phyloP scores from a whole-genome alignment of 2,888 invertebrate species.

The Heliothis peltigera region DNA sequence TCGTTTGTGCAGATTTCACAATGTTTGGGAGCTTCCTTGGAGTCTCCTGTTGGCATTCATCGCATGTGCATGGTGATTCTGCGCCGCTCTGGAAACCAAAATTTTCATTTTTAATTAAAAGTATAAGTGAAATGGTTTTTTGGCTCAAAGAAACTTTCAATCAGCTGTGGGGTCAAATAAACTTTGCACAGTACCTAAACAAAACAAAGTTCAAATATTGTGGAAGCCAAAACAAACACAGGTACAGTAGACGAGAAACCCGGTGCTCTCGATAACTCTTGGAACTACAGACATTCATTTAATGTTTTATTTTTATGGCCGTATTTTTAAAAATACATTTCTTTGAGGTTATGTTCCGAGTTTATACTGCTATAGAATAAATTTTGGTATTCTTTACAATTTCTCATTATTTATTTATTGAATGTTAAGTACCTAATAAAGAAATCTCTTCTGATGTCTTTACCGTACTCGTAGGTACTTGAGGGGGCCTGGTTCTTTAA shows the following conservation, averaged over 20 bases:
- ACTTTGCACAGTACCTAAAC: too few relatives aligned
- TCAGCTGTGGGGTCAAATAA: slow-evolving; percentile 9
- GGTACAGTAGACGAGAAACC: slow-evolving; percentile 4
- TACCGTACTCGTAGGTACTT: too few relatives aligned
- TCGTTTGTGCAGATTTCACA: slow-evolving; percentile 66
- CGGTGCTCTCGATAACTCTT: slow-evolving; percentile 20
- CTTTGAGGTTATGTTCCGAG: too few relatives aligned
- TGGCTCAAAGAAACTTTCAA: slow-evolving; percentile 6
- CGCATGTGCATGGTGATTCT: slow-evolving; percentile 85
- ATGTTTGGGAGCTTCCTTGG: slow-evolving; percentile 66
- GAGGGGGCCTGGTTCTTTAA: too few relatives aligned
- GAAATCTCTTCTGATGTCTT: too few relatives aligned
- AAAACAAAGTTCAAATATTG: not conserved
- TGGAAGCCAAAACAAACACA: slow-evolving; percentile 47
- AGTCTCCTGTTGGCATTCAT: slow-evolving; percentile 80
- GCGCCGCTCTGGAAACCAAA: slow-evolving; percentile 82
- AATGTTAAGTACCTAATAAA: too few relatives aligned
- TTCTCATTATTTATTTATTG: too few relatives aligned
- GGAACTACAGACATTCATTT: slow-evolving; percentile 29
- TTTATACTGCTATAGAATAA: too few relatives aligned
- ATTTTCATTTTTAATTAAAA: slow-evolving; percentile 24
- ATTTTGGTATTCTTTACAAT: too few relatives aligned
- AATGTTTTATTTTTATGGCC: slow-evolving; percentile 45
- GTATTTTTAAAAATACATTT: too few relatives aligned
- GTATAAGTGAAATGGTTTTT: not conserved